Evolutionary conservation across 2,797 vertebrate genomes (phyloP).

Genomic region (Pangasius djambal): DNA sequence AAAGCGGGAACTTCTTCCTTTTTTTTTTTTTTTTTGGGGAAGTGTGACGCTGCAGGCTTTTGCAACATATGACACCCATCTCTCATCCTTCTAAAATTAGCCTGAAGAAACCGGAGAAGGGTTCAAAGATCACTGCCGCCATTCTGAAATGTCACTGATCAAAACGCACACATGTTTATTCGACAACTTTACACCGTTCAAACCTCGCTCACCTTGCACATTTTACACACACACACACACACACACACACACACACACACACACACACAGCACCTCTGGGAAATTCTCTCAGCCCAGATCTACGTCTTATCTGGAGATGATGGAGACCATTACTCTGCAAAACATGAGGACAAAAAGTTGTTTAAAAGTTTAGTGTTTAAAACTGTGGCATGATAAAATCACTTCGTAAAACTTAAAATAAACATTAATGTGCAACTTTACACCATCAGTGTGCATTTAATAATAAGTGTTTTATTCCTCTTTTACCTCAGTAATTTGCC

Average conservation of each 20-base stretch:
- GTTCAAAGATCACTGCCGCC: background rate
- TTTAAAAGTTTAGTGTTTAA: background rate
- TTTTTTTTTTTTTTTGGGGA: too few relatives aligned
- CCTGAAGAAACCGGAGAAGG: constrained; percentile 1
- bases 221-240: background rate
- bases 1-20: too few relatives aligned
- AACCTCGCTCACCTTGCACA: background rate
- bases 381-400: background rate
- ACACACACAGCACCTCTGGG: background rate
- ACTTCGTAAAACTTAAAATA: background rate
- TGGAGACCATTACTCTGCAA: background rate
- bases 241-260: background rate
- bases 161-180: background rate
- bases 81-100: constrained; percentile 4
- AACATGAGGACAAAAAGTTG: background rate
- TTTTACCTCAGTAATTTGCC: background rate
- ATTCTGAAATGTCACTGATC: background rate
- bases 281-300: too few relatives aligned
- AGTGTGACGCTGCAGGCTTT: background rate
- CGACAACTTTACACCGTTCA: background rate
- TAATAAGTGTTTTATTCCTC: background rate
- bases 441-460: background rate
- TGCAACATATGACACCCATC: background rate
- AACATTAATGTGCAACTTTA: background rate
- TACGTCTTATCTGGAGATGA: background rate